phyloP scores from a whole-genome alignment of 1,140 invertebrate genomes.

The Delia radicum region DNA sequence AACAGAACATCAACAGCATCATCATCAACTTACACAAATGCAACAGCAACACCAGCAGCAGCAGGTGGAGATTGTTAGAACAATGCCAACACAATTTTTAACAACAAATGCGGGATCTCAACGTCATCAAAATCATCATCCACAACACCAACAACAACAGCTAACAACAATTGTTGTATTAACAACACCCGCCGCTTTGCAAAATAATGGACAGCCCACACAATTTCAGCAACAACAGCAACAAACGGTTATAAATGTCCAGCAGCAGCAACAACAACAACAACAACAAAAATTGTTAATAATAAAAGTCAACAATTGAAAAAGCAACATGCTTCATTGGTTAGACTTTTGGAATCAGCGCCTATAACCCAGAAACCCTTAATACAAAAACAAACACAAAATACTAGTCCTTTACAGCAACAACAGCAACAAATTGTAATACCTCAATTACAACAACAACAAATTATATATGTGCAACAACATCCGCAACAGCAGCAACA shows the following conservation, averaged over 20 bases:
- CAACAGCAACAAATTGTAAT: conserved; percentile 32
- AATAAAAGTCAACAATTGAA: conserved; percentile 51
- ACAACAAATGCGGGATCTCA: too few species aligned
- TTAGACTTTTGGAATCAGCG: conserved; percentile 52
- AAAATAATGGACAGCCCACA: not conserved
- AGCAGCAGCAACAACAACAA: conserved; percentile 31
- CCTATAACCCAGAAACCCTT: conserved; percentile 38
- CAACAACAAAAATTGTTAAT: not conserved
- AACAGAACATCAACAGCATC: conserved; percentile 34
- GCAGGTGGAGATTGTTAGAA: conserved; percentile 23
- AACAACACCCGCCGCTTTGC: conserved; percentile 33
- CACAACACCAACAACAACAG: conserved; percentile 29
- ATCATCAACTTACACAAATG: conserved; percentile 19
- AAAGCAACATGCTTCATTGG: conserved; percentile 52
- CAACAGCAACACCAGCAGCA: conserved; percentile 35
- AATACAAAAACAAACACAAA: not conserved
- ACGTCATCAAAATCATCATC: conserved; percentile 38
- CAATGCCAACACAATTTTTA: not conserved
- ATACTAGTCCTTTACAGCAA: conserved; percentile 17
- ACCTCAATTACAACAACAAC: conserved; percentile 43
- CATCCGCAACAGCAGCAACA: conserved; percentile 40
- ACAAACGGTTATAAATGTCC: conserved; percentile 32
- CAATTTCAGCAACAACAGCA: conserved; percentile 25
- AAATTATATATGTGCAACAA: too few species aligned
- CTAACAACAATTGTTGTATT: conserved; percentile 45